Evolutionary conservation across 2,113 vertebrate species (phyloP).

Genomic region (Proterorhinus semilunaris): DNA sequence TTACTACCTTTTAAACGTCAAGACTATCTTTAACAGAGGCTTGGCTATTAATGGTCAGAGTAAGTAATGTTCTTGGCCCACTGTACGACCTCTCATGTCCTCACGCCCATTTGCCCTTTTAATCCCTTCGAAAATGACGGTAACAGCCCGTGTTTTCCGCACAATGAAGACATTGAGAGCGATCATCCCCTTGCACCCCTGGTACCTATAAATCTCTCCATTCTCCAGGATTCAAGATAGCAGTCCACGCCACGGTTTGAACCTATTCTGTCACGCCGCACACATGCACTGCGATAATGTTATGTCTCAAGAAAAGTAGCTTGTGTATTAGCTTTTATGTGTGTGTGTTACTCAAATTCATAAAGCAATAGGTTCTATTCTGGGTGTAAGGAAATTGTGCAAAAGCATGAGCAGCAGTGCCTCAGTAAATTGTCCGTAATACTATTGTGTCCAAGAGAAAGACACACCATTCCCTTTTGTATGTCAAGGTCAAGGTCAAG

Average conservation of each 20-base stretch:
- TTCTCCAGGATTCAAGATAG: conserved; percentile 3
- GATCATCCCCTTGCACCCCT: conserved; percentile 9
- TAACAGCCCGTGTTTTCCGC: conserved; percentile 20
- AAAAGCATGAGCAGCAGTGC: too few species aligned
- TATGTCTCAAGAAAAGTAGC: background rate
- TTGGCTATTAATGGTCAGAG: too few species aligned
- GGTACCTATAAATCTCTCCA: conserved; percentile 29
- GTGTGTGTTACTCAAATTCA: too few species aligned
- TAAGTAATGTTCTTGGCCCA: conserved; percentile 3
- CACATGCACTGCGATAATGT: conserved; percentile 13
- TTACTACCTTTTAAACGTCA: too few species aligned
- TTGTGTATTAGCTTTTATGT: too few species aligned
- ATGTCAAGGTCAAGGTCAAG: too few species aligned
- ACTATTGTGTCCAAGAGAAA: too few species aligned
- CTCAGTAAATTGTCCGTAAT: too few species aligned
- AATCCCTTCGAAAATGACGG: conserved; percentile 17
- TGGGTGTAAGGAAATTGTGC: too few species aligned
- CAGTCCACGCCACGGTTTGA: conserved; percentile 16
- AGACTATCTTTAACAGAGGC: too few species aligned
- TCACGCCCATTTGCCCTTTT: conserved; percentile 29
- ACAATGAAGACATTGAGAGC: conserved; percentile 58
- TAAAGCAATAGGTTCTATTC: too few species aligned
- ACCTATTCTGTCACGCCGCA: conserved; percentile 9
- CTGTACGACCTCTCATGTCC: background rate
- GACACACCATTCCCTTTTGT: too few species aligned